Conservation (phyloP, 2,888 invertebrate species). For the Philereme transversata region DNA sequence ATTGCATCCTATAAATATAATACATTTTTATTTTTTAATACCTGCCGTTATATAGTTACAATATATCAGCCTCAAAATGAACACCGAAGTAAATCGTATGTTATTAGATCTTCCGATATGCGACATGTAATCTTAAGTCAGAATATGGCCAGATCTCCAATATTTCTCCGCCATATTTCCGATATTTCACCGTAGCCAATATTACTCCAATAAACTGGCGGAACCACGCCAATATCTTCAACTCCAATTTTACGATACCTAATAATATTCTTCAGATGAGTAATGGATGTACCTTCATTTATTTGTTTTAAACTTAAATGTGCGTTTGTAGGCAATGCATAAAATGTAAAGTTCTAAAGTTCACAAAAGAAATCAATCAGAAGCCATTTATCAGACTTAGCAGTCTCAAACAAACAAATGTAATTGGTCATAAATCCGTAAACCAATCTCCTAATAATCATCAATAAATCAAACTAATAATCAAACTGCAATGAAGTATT, state of each 20-base stretch:
- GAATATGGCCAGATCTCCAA: constrained; percentile 38
- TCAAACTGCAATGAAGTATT: no score
- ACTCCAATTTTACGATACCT: constrained; percentile 30
- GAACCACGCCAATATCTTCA: constrained; percentile 41
- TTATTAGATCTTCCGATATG: constrained; percentile 41
- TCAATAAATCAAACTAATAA: no score
- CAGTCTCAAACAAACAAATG: no score
- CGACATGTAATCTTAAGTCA: constrained; percentile 41
- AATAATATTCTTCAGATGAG: constrained; percentile 25
- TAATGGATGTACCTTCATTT: background rate
- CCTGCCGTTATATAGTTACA: background rate
- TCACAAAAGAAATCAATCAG: no score
- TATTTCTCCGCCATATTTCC: constrained; percentile 44
- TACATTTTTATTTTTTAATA: no score
- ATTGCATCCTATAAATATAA: no score
- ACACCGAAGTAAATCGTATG: constrained; percentile 38
- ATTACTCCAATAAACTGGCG: constrained; percentile 41
- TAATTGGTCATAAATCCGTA: no score
- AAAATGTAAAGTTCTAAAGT: no score
- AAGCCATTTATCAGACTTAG: no score
- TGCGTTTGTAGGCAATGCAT: no score
- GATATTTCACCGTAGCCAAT: constrained; percentile 48
- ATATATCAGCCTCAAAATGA: constrained; percentile 5
- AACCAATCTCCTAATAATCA: no score
- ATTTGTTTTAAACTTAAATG: no score